phyloP scores from a whole-genome alignment of 2,113 vertebrate genomes.

The Marcusenius ussheri region DNA sequence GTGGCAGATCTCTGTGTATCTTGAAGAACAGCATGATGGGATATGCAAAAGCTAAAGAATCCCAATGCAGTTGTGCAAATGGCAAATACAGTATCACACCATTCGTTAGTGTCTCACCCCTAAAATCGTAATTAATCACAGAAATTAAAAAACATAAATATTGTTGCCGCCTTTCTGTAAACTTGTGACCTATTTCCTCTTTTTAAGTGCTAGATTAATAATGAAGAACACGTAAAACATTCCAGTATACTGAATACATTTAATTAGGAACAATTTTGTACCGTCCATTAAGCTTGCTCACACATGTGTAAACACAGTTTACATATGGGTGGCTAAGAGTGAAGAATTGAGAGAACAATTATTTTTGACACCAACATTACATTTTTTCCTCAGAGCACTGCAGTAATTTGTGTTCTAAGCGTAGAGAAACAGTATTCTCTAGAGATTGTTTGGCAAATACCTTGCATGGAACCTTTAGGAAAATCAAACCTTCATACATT shows the following conservation, averaged over 20 bases:
- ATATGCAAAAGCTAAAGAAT: neutral
- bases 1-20: neutral
- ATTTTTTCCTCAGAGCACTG: neutral
- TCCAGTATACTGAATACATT: neutral
- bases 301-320: neutral
- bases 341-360: slow-evolving; percentile 1
- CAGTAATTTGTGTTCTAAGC: neutral
- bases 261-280: neutral
- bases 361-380: slow-evolving; percentile 9
- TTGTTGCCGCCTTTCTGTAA: neutral
- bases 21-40: neutral
- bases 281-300: neutral
- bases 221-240: neutral
- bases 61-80: neutral
- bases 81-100: neutral
- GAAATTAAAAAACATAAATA: neutral
- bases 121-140: neutral
- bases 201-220: neutral
- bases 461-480: neutral
- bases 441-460: neutral
- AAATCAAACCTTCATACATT: neutral
- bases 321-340: neutral
- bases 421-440: neutral
- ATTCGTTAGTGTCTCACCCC: neutral
- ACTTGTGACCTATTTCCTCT: neutral